Evolutionary conservation across 2,113 vertebrate genomes (phyloP).

Genomic region (Chionis minor): DNA sequence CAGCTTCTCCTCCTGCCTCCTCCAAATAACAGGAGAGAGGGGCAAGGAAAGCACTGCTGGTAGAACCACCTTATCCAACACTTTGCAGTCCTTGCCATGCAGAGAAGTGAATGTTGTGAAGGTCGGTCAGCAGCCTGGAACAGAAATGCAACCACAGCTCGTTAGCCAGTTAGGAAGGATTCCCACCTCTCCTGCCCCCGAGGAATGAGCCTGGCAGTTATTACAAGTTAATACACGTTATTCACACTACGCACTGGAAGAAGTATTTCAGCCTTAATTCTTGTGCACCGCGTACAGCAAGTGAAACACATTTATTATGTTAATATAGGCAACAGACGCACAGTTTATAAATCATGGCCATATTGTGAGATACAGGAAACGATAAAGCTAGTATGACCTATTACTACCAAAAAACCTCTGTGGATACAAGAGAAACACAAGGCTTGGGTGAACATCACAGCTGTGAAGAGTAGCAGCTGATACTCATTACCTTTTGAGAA

Average conservation of each 20-base stretch:
- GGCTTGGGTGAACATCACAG: background rate
- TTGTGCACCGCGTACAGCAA: background rate
- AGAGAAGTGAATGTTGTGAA: background rate
- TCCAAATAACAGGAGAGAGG: background rate
- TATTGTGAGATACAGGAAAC: background rate
- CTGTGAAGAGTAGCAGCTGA: background rate
- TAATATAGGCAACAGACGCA: background rate
- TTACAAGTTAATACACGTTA: background rate
- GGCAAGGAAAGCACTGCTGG: background rate
- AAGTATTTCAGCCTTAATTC: background rate
- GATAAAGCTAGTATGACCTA: background rate
- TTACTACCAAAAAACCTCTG: background rate
- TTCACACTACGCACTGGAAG: background rate
- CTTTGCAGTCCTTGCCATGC: background rate
- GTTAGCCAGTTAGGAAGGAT: background rate
- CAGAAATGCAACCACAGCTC: background rate
- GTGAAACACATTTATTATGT: background rate
- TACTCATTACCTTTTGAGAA: background rate
- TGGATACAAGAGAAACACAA: background rate
- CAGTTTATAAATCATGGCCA: background rate
- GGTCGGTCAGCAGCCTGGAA: background rate
- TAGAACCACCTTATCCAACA: background rate
- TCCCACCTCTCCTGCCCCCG: background rate
- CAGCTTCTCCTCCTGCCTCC: background rate
- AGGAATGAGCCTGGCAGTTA: background rate